Base-by-base conservation (phyloP, 2,797 vertebrate species). In the Schizopygopsis pylzovi region DNA sequence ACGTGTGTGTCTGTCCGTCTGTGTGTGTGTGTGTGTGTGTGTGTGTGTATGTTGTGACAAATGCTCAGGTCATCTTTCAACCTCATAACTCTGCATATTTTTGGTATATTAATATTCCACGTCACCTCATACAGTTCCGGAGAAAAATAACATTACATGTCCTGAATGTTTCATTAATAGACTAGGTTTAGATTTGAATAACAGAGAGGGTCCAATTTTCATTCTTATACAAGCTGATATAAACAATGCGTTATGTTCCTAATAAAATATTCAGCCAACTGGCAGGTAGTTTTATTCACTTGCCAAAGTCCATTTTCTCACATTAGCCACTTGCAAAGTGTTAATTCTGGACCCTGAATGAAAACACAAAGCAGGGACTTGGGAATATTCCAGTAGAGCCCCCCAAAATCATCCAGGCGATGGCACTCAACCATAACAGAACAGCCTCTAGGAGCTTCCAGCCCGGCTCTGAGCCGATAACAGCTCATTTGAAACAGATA, bases 341-440 rank as follows among this genome's bases (percentile, higher is more conserved):
- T 67, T 67, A 67, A 80, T 80, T 67, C 61, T 67, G 13, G 12
- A 79, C 33, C 54, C 33, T 43, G 43, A 67, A 47, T 67, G 20
- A 3, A 37, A 49, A 49, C 8, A 59, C 20, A 45, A 79, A 79
- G 25, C 39, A 37, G 71, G 43, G 25, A 56, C 67, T 37, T 72
- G 80, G 68, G 68, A 76, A 83, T 86, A 39, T 76, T 84, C 71
- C 59, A 72, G 22, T 5, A 56, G 5, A 54, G 54, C 20, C 72
- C 25, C 73, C 22, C 7, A 1, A 87, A 84, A 82, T 75, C 47
- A 67, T 85, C 49, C 80, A 70, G 52, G 52, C 0, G 18, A 63
- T 83, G 70, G 52, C 54, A 73, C 39, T 83, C 41, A 75, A 73
- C 12, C 22, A 22, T 33, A 75, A 83, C 70, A 73, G 49, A 83